These are phyloP conservation scores for Picathartes gymnocephalus DNA, from an alignment of 2,113 vertebrate species.

Conservation along the genomic window DNA sequence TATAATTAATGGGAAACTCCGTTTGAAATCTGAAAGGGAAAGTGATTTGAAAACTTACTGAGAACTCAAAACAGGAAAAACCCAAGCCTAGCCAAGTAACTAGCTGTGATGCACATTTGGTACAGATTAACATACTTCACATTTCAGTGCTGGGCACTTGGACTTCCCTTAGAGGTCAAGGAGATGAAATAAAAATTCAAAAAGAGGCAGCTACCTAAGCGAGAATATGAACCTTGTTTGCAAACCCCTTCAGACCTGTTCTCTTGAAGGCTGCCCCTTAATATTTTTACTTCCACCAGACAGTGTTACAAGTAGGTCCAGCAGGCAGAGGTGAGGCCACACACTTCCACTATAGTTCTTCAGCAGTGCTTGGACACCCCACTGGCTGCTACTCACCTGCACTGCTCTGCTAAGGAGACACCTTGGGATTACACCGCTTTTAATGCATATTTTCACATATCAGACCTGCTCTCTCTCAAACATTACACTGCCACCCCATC, in stretches of 20 bases:
- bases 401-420: not conserved
- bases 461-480: not conserved
- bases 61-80: conserved; percentile 1
- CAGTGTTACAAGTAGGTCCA: not conserved
- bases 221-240: not conserved
- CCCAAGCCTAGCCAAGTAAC: not conserved
- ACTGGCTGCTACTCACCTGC: not conserved
- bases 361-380: not conserved
- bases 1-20: not conserved
- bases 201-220: not conserved
- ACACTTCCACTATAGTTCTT: not conserved
- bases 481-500: not conserved
- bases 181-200: not conserved
- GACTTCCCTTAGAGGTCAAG: not conserved
- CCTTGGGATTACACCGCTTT: not conserved
- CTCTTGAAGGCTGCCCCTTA: not conserved
- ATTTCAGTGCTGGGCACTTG: not conserved
- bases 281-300: not conserved
- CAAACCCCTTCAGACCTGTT: not conserved
- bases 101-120: not conserved
- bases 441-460: not conserved
- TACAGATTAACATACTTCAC: not conserved
- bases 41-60: not conserved
- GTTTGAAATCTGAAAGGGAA: conserved; percentile 4
- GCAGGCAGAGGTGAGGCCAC: not conserved